These are phyloP conservation scores for Ameiurus melas DNA, from an alignment of 2,113 vertebrate species.

Conservation along the genomic window DNA sequence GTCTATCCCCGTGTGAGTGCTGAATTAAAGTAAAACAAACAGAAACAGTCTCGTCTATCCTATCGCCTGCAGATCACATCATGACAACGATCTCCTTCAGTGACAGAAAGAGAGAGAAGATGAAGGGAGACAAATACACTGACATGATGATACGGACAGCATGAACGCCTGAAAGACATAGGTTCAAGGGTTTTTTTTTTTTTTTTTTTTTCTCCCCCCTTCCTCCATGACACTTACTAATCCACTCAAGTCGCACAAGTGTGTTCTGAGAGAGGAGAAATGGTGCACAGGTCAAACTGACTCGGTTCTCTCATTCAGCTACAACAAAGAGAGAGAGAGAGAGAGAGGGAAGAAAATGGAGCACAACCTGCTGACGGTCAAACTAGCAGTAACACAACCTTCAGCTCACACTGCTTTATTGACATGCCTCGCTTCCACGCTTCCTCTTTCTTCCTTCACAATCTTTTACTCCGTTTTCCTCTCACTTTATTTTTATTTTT, in stretches of 20 bases:
- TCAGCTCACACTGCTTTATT: constrained; percentile 6
- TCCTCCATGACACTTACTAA: background rate
- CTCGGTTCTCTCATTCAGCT: constrained; percentile 7
- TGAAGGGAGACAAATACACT: background rate
- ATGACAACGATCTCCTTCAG: background rate
- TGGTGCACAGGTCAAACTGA: background rate
- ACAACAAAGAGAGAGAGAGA: constrained; percentile 3
- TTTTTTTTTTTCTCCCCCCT: too few relatives aligned
- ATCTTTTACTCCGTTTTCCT: background rate
- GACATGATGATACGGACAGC: background rate
- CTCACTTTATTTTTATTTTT: background rate
- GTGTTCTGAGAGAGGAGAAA: background rate
- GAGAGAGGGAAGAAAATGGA: background rate
- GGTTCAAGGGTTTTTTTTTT: background rate
- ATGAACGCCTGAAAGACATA: background rate
- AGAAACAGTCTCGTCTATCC: background rate
- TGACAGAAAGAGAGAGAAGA: constrained; percentile 22
- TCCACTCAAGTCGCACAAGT: background rate
- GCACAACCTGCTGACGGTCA: background rate
- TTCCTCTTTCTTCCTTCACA: constrained; percentile 23
- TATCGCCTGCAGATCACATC: constrained; percentile 12
- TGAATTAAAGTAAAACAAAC: background rate
- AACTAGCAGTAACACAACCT: background rate
- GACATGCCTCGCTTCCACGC: background rate
- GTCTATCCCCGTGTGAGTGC: background rate